Evolutionary conservation across 1,140 invertebrate genomes (phyloP).

Genomic region (Cataglyphis hispanica): DNA sequence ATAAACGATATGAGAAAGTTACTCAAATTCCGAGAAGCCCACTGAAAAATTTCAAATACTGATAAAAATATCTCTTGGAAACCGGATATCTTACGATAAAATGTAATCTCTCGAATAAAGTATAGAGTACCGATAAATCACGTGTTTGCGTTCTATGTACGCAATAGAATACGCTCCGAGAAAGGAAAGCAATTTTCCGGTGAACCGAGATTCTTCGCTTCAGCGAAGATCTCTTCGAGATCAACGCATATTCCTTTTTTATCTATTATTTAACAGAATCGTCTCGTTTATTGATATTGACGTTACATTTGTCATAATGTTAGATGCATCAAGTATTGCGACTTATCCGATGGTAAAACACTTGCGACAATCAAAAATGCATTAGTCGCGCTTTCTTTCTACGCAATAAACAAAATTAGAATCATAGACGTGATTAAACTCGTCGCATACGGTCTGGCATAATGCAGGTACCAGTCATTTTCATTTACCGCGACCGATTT

Average conservation of each 20-base stretch:
- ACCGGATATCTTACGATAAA: slow-evolving; percentile 22
- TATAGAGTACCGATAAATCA: not conserved
- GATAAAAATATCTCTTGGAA: not conserved
- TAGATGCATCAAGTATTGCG: not conserved
- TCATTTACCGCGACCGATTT: slow-evolving; percentile 12
- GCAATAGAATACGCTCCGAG: not conserved
- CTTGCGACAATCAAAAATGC: slow-evolving; percentile 24
- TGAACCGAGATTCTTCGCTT: not conserved
- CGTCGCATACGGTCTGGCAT: slow-evolving; percentile 8
- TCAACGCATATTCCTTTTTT: not conserved
- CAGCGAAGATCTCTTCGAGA: no score
- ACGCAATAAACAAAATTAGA: slow-evolving; percentile 40
- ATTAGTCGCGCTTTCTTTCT: slow-evolving; percentile 30
- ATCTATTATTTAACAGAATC: slow-evolving; percentile 7
- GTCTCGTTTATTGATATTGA: slow-evolving; percentile 35
- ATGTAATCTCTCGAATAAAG: slow-evolving; percentile 20
- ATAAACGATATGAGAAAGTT: not conserved
- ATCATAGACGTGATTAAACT: slow-evolving; percentile 33
- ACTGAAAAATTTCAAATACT: not conserved
- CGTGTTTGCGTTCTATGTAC: not conserved
- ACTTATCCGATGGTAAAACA: slow-evolving; percentile 24
- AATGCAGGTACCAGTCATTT: slow-evolving; percentile 20
- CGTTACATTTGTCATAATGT: slow-evolving; percentile 8
- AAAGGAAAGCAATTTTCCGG: slow-evolving; percentile 47
- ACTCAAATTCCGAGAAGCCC: not conserved